These are phyloP conservation scores for Brachionus sp. DNA, from an alignment of 1,140 invertebrate genomes.

Conservation along the genomic window DNA sequence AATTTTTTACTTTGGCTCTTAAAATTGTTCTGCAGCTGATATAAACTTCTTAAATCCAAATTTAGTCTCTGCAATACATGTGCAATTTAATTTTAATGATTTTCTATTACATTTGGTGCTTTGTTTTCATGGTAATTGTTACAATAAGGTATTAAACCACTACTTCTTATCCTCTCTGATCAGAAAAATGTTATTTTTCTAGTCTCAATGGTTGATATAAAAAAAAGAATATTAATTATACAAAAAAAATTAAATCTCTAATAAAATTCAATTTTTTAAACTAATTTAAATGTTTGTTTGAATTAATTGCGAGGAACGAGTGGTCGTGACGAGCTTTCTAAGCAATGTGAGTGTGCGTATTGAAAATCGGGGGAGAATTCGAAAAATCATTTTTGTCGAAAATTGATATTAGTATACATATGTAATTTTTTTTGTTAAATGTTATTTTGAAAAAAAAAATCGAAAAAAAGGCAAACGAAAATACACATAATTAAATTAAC, in stretches of 20 bases:
- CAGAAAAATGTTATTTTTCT: neutral
- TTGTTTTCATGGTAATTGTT: neutral
- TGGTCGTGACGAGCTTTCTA: too few species aligned
- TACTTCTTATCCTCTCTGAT: neutral
- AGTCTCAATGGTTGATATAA: neutral
- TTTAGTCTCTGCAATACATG: neutral
- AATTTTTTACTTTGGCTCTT: neutral
- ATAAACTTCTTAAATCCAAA: neutral
- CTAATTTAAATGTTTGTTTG: neutral
- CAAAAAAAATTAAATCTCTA: neutral
- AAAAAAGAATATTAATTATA: neutral
- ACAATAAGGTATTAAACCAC: neutral
- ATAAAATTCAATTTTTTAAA: too few species aligned
- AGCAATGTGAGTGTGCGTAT: too few species aligned
- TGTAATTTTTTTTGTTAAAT: too few species aligned
- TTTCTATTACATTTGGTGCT: neutral
- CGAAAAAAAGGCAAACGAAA: too few species aligned
- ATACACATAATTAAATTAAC: too few species aligned
- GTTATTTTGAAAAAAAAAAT: too few species aligned
- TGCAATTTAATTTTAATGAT: neutral
- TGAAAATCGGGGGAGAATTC: too few species aligned
- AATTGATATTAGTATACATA: too few species aligned
- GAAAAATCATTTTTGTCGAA: too few species aligned
- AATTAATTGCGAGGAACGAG: too few species aligned
- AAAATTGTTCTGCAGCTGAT: neutral